Evolutionary conservation across 2,888 invertebrate genomes (phyloP), one percentile per base, ranked within the genome.

Genomic region (Meganola albula): DNA sequence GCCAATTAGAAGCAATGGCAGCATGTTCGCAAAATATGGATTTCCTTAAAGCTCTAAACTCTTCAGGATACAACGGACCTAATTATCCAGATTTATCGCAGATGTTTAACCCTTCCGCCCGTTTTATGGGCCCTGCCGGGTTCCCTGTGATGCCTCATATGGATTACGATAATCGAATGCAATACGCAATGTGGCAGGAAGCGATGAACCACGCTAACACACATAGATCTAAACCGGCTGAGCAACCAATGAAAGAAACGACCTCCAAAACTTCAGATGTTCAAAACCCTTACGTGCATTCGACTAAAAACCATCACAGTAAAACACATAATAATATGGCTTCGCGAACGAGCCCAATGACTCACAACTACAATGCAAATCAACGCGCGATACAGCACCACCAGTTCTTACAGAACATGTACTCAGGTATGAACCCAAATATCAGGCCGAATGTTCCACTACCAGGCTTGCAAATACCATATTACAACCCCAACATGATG

Each of bases 121-220:
- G 87, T 29, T 84, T 87, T 44, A 76, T 83, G 59, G 75, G 76
- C 6, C 78, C 76, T 2, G 51, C 74, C 1, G 79, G 77, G 4
- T 80, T 79, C 40, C 83, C 83, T 0, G 68, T 75, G 62, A 66
- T 79, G 70, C 73, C 82, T 1, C 68, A 63, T 3, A 64, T 83
- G 83, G 88, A 88, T 42, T 88, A 88, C 58, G 83, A 82, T 9
- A 88, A 83, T 48, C 82, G 88, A 11, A 64, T 90, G 49, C 89
- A 90, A 49, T 72, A 89, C 48, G 89, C 90, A 0, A 87, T 92
- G 84, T 92, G 92, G 91, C 92, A 92, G 55, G 91, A 92, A 62
- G 89, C 89, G 2, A 85, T 91, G 76, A 76, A 88, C 20, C 88
- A 89, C 36, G 86, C 88, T 4, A 79, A 75, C 48, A 66, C 72